These are phyloP conservation scores for Python bivittatus DNA, from an alignment of 2,113 vertebrate species.

Conservation along the genomic window DNA sequence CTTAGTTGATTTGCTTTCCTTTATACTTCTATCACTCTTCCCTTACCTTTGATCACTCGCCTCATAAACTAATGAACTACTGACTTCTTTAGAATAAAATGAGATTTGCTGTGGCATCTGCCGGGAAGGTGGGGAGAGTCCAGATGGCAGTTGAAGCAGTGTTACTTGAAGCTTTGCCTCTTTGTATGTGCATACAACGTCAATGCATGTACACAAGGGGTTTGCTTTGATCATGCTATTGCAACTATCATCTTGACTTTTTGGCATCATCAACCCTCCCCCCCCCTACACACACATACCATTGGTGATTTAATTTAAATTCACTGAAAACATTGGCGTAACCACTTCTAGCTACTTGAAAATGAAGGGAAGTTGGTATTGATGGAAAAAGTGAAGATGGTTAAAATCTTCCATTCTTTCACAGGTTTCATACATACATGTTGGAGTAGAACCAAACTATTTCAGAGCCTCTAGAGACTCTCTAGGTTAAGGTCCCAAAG, in stretches of 20 bases:
- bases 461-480: background rate
- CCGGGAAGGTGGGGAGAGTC: background rate
- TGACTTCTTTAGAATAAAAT: background rate
- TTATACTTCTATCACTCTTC: background rate
- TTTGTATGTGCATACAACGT: background rate
- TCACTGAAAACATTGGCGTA: background rate
- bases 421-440: background rate
- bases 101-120: background rate
- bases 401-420: background rate
- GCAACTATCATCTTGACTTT: background rate
- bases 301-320: background rate
- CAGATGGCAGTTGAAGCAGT: background rate
- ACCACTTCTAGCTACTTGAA: background rate
- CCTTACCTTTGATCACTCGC: background rate
- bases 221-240: background rate
- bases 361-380: conserved; percentile 10
- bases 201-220: background rate
- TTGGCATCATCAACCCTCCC: background rate
- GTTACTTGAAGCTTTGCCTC: background rate
- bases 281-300: background rate
- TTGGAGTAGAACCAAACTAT: background rate
- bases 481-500: background rate
- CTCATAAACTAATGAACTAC: background rate
- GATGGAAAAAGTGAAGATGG: background rate
- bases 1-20: background rate